phyloP scores from a whole-genome alignment of 2,797 vertebrate species.

The Potorous gilbertii region DNA sequence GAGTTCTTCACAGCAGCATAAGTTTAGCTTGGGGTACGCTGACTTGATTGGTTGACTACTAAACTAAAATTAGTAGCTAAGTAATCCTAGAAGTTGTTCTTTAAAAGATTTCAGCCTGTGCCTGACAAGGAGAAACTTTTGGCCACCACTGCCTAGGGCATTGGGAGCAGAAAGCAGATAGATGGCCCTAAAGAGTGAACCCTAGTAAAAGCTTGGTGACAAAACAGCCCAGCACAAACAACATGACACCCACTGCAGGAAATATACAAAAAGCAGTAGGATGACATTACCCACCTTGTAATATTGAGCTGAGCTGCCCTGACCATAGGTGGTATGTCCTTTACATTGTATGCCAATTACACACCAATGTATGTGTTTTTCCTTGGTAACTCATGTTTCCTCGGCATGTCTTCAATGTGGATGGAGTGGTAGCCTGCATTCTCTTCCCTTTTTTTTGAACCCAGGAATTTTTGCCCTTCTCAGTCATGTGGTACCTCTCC shows the following conservation, averaged over 20 bases:
- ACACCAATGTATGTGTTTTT: background rate
- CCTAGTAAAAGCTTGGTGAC: background rate
- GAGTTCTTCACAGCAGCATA: background rate
- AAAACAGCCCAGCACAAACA: background rate
- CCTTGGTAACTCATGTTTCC: background rate
- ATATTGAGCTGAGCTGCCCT: background rate
- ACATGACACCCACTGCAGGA: background rate
- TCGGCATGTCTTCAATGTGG: background rate
- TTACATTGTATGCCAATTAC: background rate
- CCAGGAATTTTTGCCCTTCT: background rate
- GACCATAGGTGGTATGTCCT: background rate
- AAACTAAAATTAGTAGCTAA: too few species aligned
- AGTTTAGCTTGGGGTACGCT: background rate
- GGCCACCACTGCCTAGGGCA: too few species aligned
- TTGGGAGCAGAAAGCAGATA: too few species aligned
- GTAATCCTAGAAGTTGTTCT: too few species aligned
- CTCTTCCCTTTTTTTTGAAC: background rate
- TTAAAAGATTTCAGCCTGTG: too few species aligned
- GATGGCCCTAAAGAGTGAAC: too few species aligned
- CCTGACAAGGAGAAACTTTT: too few species aligned
- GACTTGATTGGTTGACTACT: too few species aligned
- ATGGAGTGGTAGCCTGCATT: background rate
- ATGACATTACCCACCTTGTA: background rate
- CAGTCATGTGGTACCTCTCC: background rate
- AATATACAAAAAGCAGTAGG: background rate